Evolutionary conservation across 1,140 invertebrate species (phyloP), one percentile per base, ranked within the genome.

Genomic region (Papilio aristodemus): DNA sequence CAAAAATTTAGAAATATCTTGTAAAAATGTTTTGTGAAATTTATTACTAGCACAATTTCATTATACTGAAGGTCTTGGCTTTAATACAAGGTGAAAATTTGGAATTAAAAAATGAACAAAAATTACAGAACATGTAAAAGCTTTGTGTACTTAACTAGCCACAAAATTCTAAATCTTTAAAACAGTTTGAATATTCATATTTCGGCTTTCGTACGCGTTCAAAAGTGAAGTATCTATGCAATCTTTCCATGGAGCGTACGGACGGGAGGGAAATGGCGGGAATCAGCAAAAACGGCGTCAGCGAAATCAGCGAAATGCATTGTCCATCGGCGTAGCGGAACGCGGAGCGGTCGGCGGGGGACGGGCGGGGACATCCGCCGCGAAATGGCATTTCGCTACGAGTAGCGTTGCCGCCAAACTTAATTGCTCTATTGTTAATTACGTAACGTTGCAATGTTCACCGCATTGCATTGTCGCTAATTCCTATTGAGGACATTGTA

Each of bases 341-440:
- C 83, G 77, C 54, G 69, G 66, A 68, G 70, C 67, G 68, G 68
- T 70, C 72, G 68, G 70, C 39, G 54, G 39, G 68, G 67, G 69
- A 59, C 69, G 32, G 68, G 27, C 71, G 79, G 67, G 77, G 70
- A 67, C 70, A 72, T 69, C 73, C 77, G 76, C 80, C 79, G 78
- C 81, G 79, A 83, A 84, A 89, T 84, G 80, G 75, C 83, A 85
- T 86, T 88, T 84, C 74, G 74, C 75, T 62, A 77, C 77, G 77
- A 78, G 73, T 77, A 83, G 82, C 83, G 79, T 76, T 75, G 71
- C 74, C 77, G 74, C 79, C 74, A 76, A 83, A 84, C 82, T 89
- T 89, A 91, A 91, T 91, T 91, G 85, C 87, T 89, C 89, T 85
- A 89, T 91, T 91, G 89, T 91, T 91, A 89, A 89, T 91, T 91